Base-by-base conservation (phyloP, 2,797 vertebrate species). In the Phylloscopus collybita region DNA sequence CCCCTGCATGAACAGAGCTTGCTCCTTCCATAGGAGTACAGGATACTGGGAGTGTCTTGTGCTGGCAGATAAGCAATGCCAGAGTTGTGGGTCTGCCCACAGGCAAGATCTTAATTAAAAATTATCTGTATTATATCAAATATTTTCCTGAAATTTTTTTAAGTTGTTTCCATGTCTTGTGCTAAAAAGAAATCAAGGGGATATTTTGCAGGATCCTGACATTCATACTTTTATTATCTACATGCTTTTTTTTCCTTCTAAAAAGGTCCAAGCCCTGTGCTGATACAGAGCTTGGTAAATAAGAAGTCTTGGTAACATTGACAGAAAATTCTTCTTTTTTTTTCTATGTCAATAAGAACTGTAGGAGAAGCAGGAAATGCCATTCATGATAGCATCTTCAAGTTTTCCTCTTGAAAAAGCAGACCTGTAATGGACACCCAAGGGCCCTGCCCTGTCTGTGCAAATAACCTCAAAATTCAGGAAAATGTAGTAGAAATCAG, bases 101-200 rank as follows among this genome's bases (percentile, higher is more conserved):
- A 74, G 94, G 93, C 92, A 89, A 94, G 85, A 88, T 89, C 75
- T 94, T 96, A 96, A 96, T 95, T 95, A 97, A 94, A 93, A 65
- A 69, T 95, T 97, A 97, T 95, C 93, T 95, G 4, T 74, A 57
- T 93, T 67, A 57, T 94, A 97, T 95, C 83, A 96, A 86, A 94
- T 93, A 86, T 78, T 92, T 92, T 93, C 60, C 66, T 88, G 60
- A 91, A 91, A 50, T 17, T 74, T 95, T 94, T 88, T 49, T 59
- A 81, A 88, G 70, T 62, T 70, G 32, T 80, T 93, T 90, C 86
- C 56, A 80, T 51, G 62, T 59, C 59, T 92, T 91, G 21, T 56
- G 54, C n/a, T 92, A 62, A 69, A 90, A 88, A 57, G 64, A 85
- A 82, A 64, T 45, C 29, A 57, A 80, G 67, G 57, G 40, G 61